A percentile compares a stretch with the other conserved stretches of the same genome.
Evolutionary conservation across 2,113 vertebrate species (phyloP).

Genomic region (Plotosus lineatus): DNA sequence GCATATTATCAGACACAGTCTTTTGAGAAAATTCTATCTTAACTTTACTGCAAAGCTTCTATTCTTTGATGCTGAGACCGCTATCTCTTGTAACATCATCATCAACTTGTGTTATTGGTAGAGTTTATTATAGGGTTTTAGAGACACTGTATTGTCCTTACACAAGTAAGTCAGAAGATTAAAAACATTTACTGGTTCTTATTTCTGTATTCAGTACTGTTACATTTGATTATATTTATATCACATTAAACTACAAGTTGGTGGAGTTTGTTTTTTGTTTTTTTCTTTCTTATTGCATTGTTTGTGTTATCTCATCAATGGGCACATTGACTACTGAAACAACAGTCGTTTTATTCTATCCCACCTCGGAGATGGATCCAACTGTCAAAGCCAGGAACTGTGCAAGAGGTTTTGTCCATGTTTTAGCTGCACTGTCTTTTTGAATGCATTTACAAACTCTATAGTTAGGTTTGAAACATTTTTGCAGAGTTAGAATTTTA

Average conservation of each 20-base stretch:
- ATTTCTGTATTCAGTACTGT: background rate
- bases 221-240: background rate
- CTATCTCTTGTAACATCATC: too few relatives aligned
- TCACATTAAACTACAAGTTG: background rate
- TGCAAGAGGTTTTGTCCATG: background rate
- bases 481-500: background rate
- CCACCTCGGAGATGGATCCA: background rate
- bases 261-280: background rate
- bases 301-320: constrained; percentile 10
- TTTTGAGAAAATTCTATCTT: too few relatives aligned
- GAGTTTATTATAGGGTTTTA: background rate
- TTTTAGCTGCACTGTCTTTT: background rate
- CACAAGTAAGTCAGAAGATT: background rate
- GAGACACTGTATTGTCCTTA: background rate
- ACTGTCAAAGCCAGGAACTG: background rate
- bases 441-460: background rate
- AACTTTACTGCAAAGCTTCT: background rate
- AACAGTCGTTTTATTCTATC: constrained; percentile 30
- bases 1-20: too few relatives aligned
- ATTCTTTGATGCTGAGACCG: background rate
- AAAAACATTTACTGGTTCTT: background rate
- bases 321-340: constrained; percentile 33
- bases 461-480: background rate
- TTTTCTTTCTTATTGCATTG: background rate
- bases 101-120: background rate